Evolutionary conservation across 2,797 vertebrate species (phyloP).

Genomic region (Manis pentadactyla): DNA sequence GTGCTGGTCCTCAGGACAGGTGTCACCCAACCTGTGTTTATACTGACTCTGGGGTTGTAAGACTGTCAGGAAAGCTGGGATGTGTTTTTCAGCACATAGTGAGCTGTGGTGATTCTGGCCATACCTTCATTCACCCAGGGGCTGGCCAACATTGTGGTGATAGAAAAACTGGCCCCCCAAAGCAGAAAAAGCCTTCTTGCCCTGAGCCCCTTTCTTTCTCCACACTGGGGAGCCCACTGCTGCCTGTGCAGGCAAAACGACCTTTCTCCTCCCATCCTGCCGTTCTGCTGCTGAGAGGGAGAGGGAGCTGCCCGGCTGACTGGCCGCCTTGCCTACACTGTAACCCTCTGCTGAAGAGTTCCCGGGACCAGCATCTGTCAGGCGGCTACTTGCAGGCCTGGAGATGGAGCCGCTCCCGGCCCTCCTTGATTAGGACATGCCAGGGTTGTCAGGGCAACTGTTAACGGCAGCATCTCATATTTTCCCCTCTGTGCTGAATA

Average conservation of each 20-base stretch:
- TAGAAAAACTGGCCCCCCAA: constrained; percentile 25
- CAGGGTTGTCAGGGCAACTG: constrained; percentile 93
- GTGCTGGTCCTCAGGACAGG: neutral
- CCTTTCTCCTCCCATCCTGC: constrained; percentile 73
- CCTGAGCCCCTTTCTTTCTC: constrained; percentile 59
- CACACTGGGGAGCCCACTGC: neutral
- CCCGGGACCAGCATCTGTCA: constrained; percentile 76
- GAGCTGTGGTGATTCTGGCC: neutral
- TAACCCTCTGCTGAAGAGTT: constrained; percentile 64
- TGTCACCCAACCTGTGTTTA: neutral
- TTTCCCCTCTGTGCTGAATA: constrained; percentile 89
- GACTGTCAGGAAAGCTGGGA: neutral
- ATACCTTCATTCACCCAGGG: neutral
- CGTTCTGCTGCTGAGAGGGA: neutral
- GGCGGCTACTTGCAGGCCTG: neutral
- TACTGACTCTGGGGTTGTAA: neutral
- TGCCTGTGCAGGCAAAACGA: constrained; percentile 70
- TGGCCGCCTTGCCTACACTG: constrained; percentile 56
- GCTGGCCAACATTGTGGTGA: neutral
- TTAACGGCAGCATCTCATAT: constrained; percentile 86
- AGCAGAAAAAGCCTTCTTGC: constrained; percentile 28
- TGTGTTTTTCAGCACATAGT: neutral
- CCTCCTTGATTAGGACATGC: constrained; percentile 84
- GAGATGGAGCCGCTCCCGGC: constrained; percentile 66
- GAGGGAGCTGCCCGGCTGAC: constrained; percentile 78